These are phyloP conservation scores for Hypomesus transpacificus DNA, from an alignment of 2,113 vertebrate genomes.

Conservation along the genomic window DNA sequence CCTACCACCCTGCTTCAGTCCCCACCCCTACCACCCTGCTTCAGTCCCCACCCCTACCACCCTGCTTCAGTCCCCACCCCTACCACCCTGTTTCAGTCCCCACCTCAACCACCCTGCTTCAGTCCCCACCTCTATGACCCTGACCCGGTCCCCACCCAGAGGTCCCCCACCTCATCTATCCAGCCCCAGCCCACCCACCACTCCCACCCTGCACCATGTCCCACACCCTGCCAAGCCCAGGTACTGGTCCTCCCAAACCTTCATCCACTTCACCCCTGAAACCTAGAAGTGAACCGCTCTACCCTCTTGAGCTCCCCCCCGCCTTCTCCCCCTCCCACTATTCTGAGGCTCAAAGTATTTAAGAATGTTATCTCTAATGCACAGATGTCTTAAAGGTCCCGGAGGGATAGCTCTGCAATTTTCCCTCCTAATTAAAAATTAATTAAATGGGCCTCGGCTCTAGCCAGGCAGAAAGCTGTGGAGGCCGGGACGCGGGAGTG, in stretches of 20 bases:
- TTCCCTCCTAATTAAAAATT: constrained; percentile 76
- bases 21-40: no score
- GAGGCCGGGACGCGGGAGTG: constrained; percentile 57
- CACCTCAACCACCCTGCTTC: no score
- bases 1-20: no score
- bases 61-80: constrained; percentile 6
- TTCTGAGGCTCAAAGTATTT: constrained; percentile 66
- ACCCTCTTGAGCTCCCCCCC: neutral
- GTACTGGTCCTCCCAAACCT: no score
- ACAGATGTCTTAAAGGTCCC: constrained; percentile 76
- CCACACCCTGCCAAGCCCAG: no score
- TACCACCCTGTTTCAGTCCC: constrained; percentile 10
- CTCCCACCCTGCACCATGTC: constrained; percentile 24
- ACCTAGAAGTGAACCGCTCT: neutral
- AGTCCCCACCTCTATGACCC: neutral
- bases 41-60: neutral
- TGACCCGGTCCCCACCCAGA: neutral
- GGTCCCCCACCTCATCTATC: neutral
- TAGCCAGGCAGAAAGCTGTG: constrained; percentile 69
- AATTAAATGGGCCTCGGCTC: constrained; percentile 71
- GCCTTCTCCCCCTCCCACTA: constrained; percentile 32
- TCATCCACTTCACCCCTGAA: neutral
- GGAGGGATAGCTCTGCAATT: constrained; percentile 70
- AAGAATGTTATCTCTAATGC: constrained; percentile 75
- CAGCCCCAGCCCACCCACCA: constrained; percentile 10